Evolutionary conservation across 2,113 vertebrate genomes (phyloP), one percentile per base, ranked within the genome.

Genomic region (Natator depressus): DNA sequence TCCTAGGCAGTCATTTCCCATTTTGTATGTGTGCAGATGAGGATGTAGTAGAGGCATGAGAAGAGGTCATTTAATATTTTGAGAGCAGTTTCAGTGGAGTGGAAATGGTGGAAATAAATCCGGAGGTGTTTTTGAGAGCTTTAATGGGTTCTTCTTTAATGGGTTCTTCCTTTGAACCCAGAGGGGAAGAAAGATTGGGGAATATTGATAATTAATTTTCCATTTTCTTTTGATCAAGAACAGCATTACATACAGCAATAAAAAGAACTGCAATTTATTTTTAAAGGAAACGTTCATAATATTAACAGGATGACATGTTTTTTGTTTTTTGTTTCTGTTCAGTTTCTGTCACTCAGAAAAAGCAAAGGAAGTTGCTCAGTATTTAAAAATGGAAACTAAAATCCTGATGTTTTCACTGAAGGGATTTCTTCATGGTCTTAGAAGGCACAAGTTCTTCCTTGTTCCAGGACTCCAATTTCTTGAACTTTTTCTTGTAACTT

Each of bases 301-400:
- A 72, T 59, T 89, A 92, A 69, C 9, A 29, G 0, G 0, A 84
- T 89, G 84, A 55, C 84, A 95, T 91, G 72, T 7, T 8, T 83
- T 83, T 96, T 91, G 72, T 7, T 8, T 83, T 83, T 97, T 94
- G 42, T 89, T 96, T 90, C 82, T 89, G 11, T 87, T 93, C 82
- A 12, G 4, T 82, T 94, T 62, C 50, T 91, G 79, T 80, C 84
- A 87, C 85, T 50, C 92, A 51, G 79, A 78, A 82, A 88, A 94
- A 75, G 84, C 92, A 85, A 54, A 83, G 53, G 79, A 88, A 92
- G 90, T 94, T 86, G 87, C 8, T 87, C 19, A 42, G 91, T 91
- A 88, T 83, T 75, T 88, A 29, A 38, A 80, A 85, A 22, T 17
- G 57, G 87, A 51, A 88, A 20, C 35, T n/a, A 69, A 55, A 76